phyloP scores from a whole-genome alignment of 2,797 vertebrate species.

The Cygnus olor region DNA sequence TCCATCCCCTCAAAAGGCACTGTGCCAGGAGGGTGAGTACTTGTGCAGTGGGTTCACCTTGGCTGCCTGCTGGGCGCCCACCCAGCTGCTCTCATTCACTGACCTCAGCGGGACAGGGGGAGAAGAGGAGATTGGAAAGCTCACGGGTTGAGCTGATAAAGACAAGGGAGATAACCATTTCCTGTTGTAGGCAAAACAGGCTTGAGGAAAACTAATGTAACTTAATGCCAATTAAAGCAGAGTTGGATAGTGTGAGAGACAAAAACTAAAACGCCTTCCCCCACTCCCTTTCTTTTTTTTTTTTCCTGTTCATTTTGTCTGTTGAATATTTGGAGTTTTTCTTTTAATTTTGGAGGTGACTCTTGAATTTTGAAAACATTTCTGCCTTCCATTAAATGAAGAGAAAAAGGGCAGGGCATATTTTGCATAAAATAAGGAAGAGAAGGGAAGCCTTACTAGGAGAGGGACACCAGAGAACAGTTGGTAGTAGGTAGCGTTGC shows the following conservation, averaged over 20 bases:
- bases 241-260: not conserved
- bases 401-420: fast-evolving
- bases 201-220: not conserved
- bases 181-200: not conserved
- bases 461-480: not conserved
- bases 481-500: not conserved
- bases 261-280: not conserved
- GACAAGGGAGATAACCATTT: not conserved
- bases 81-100: not conserved
- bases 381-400: not conserved
- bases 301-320: not conserved
- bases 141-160: not conserved
- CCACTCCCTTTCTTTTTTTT: not conserved
- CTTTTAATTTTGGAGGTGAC: not conserved
- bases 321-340: not conserved
- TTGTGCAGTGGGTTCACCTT: not conserved
- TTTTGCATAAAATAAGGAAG: not conserved
- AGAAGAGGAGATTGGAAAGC: not conserved
- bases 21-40: not conserved
- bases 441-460: not conserved
- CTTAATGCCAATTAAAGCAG: not conserved
- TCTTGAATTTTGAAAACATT: not conserved
- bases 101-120: not conserved
- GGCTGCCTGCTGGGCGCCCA: not conserved
- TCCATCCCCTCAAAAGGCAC: not conserved